Percentiles rank a stretch among this genome's conserved stretches.
phyloP scores from a whole-genome alignment of 2,888 invertebrate species.

The Cryptocephalus moraei region DNA sequence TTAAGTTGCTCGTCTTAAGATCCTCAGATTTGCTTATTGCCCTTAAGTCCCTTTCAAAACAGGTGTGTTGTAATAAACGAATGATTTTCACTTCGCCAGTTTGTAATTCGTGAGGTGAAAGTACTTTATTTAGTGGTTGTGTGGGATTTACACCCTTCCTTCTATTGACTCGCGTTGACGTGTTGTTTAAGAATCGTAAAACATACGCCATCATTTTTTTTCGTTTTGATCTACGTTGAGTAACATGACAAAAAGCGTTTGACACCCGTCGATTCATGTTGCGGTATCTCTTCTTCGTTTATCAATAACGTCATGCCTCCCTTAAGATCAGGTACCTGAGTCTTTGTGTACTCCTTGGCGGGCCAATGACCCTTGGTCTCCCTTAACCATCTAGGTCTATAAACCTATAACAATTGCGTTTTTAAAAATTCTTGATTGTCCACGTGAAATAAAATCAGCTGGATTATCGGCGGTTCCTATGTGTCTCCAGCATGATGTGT shows the following conservation, averaged over 20 bases:
- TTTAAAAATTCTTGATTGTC: slow-evolving; percentile 1
- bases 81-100: neutral
- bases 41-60: neutral
- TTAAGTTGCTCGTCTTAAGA: neutral
- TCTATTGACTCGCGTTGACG: no score
- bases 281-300: no score
- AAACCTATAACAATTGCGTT: slow-evolving; percentile 3
- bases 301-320: no score
- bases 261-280: no score
- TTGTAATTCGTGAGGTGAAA: neutral
- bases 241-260: no score
- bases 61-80: neutral
- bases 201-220: no score
- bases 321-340: no score
- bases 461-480: slow-evolving; percentile 4
- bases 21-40: neutral
- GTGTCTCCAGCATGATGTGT: slow-evolving; percentile 5
- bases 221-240: no score
- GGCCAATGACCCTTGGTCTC: neutral
- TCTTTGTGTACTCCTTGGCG: no score
- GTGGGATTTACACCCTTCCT: no score
- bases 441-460: slow-evolving; percentile 8
- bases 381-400: slow-evolving; percentile 6
- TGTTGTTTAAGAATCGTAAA: neutral
- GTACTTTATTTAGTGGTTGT: neutral